Conservation (phyloP, 1,140 invertebrate genomes). For the Listronotus oregonensis region DNA sequence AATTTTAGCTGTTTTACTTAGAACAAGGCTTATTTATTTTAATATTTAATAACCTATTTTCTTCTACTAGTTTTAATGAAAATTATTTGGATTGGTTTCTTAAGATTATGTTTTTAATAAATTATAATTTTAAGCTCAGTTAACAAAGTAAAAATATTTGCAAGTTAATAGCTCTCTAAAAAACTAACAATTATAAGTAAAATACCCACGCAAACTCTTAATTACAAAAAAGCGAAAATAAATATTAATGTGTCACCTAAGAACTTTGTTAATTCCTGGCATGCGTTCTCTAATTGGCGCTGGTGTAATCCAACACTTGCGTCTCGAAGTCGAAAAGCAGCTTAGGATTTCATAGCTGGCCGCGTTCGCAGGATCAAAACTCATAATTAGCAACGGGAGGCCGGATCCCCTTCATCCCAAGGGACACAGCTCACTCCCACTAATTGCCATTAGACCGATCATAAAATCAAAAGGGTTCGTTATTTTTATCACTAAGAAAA, state of each 20-base stretch:
- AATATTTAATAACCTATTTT: too few species aligned
- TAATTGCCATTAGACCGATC: constrained; percentile 41
- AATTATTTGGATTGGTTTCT: too few species aligned
- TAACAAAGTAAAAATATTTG: too few species aligned
- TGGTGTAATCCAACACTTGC: constrained; percentile 43
- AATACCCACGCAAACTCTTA: too few species aligned
- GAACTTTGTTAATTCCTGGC: constrained; percentile 36
- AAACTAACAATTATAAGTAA: too few species aligned
- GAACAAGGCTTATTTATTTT: too few species aligned
- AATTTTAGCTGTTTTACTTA: too few species aligned
- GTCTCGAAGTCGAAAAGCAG: constrained; percentile 39
- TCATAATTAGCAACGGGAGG: constrained; percentile 32
- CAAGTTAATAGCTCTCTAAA: too few species aligned
- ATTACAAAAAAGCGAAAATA: too few species aligned
- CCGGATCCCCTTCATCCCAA: constrained; percentile 23
- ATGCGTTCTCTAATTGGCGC: constrained; percentile 44
- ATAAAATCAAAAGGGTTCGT: constrained; percentile 41
- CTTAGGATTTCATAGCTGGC: constrained; percentile 46
- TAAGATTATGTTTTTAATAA: too few species aligned
- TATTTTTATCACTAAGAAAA: constrained; percentile 33
- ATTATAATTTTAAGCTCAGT: too few species aligned
- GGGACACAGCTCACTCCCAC: constrained; percentile 21
- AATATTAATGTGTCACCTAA: neutral
- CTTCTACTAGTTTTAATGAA: too few species aligned
- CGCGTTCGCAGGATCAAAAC: constrained; percentile 16